These are phyloP conservation scores for Geotrupes spiniger DNA, from an alignment of 2,888 invertebrate genomes.

Conservation along the genomic window DNA sequence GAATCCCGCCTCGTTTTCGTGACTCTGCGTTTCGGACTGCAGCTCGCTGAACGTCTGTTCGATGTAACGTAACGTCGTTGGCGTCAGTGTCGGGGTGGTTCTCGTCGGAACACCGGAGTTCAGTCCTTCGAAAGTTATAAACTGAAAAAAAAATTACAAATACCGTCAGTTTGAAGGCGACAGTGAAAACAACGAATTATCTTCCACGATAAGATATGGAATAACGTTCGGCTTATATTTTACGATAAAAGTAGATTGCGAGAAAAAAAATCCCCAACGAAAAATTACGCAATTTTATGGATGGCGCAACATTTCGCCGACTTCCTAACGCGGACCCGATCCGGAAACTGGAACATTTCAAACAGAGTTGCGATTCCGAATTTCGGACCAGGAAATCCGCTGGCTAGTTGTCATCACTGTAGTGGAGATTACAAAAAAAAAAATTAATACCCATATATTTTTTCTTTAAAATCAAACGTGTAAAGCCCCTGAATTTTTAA, in stretches of 20 bases:
- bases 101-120: slow-evolving; percentile 88
- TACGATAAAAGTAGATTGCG: slow-evolving; percentile 1
- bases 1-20: slow-evolving; percentile 87
- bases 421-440: too few relatives aligned
- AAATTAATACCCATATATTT: too few relatives aligned
- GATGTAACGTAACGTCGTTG: slow-evolving; percentile 87
- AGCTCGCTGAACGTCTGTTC: slow-evolving; percentile 90
- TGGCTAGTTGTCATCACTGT: too few relatives aligned
- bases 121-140: slow-evolving; percentile 79
- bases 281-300: too few relatives aligned
- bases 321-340: too few relatives aligned
- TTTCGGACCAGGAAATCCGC: too few relatives aligned
- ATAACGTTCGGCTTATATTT: slow-evolving; percentile 2
- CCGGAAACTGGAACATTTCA: too few relatives aligned
- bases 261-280: too few relatives aligned
- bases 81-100: slow-evolving; percentile 91
- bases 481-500: too few relatives aligned
- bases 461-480: too few relatives aligned
- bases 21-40: slow-evolving; percentile 69
- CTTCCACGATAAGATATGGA: slow-evolving; percentile 16
- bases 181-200: slow-evolving; percentile 15
- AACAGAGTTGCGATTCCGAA: too few relatives aligned
- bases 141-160: slow-evolving; percentile 54
- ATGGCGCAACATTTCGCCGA: too few relatives aligned
- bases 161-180: slow-evolving; percentile 1